Conservation (phyloP, 2,797 vertebrate species). For the Semaprochilodus insignis region DNA sequence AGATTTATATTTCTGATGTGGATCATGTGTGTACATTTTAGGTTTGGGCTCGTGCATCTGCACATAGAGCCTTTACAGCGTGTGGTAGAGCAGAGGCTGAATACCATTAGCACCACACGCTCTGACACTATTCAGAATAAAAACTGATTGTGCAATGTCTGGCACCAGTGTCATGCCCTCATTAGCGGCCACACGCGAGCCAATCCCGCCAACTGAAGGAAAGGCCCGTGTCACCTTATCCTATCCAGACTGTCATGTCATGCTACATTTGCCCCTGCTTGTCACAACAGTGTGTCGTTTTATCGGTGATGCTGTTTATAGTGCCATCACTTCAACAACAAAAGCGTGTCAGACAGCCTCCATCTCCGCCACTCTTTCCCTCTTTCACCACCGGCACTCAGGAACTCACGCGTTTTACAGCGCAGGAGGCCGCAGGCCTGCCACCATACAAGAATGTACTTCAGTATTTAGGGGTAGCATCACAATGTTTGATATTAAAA, state of each 20-base stretch:
- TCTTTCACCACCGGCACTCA: neutral
- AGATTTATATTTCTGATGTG: conserved; percentile 9
- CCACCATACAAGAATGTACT: neutral
- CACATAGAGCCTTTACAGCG: neutral
- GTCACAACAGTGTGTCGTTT: conserved; percentile 37
- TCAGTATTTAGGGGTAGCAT: neutral
- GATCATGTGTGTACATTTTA: neutral
- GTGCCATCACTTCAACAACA: conserved; percentile 34
- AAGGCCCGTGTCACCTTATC: conserved; percentile 44
- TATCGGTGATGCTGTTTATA: conserved; percentile 46
- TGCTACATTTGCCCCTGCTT: conserved; percentile 40
- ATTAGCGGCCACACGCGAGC: conserved; percentile 55
- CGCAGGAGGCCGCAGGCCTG: neutral
- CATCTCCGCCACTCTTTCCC: neutral
- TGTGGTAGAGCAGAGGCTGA: neutral
- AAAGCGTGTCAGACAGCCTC: conserved; percentile 33
- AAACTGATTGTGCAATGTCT: conserved; percentile 40
- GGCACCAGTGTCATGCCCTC: conserved; percentile 47
- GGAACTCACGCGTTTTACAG: neutral
- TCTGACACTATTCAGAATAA: conserved; percentile 39
- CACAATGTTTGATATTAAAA: too few species aligned
- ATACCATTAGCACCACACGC: conserved; percentile 13
- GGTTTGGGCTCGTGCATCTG: neutral
- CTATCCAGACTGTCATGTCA: conserved; percentile 42
- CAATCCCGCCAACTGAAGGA: conserved; percentile 14